phyloP scores from a whole-genome alignment of 2,113 vertebrate species.

The Amphiprion percula region DNA sequence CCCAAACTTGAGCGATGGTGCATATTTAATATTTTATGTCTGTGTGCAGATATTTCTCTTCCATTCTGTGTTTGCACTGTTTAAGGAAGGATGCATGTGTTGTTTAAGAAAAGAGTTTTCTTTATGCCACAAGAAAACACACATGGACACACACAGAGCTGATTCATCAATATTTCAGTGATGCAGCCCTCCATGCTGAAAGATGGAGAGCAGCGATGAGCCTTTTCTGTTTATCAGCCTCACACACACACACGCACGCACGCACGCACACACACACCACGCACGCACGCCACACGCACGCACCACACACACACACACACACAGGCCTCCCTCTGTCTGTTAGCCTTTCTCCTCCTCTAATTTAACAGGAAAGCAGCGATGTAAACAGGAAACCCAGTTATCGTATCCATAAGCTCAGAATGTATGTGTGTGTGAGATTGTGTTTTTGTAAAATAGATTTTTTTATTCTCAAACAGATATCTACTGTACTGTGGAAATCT shows the following conservation, averaged over 20 bases:
- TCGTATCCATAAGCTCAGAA: constrained; percentile 36
- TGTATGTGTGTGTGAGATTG: constrained; percentile 22
- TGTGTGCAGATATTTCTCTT: neutral
- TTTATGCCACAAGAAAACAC: constrained; percentile 7
- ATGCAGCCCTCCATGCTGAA: constrained; percentile 61
- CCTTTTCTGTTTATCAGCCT: constrained; percentile 30
- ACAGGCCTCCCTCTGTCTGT: neutral
- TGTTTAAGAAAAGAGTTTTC: neutral
- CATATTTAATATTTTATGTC: constrained; percentile 7
- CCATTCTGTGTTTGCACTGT: neutral
- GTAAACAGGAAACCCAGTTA: constrained; percentile 70
- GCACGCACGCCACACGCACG: constrained; percentile 12
- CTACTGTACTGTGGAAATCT: constrained; percentile 8
- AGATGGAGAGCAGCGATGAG: constrained; percentile 61
- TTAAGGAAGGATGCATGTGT: neutral
- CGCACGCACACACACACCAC: constrained; percentile 11
- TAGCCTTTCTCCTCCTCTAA: neutral
- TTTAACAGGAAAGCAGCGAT: constrained; percentile 53
- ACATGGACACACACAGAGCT: constrained; percentile 39
- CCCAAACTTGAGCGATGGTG: too few species aligned
- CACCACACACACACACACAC: constrained; percentile 8
- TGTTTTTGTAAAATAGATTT: constrained; percentile 23
- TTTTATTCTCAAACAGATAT: neutral
- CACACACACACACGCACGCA: constrained; percentile 29
- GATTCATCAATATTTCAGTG: constrained; percentile 85